Conservation (phyloP, 1,140 invertebrate genomes). For the Diorhabda elongata region DNA sequence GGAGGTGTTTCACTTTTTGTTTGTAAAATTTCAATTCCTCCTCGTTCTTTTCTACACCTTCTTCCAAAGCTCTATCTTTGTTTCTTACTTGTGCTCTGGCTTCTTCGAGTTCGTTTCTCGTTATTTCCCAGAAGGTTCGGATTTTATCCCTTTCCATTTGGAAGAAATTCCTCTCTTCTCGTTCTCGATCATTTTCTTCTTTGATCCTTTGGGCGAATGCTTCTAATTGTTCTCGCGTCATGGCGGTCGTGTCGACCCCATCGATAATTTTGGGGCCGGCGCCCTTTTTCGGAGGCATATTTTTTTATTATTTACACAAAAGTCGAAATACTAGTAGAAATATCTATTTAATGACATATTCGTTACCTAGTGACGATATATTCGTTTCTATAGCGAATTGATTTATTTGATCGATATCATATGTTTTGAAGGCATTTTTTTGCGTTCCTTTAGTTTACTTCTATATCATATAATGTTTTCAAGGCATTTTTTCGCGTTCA, state of each 20-base stretch:
- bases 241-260: conserved; percentile 86
- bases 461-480: too few species aligned
- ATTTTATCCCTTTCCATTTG: conserved; percentile 93
- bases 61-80: conserved; percentile 85
- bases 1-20: conserved; percentile 88
- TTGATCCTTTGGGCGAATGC: conserved; percentile 81
- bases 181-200: conserved; percentile 87
- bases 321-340: neutral
- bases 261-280: conserved; percentile 65
- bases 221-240: conserved; percentile 90
- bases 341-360: neutral
- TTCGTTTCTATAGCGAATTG: too few species aligned
- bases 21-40: conserved; percentile 82
- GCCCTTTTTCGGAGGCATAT: conserved; percentile 37
- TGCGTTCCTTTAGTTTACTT: too few species aligned
- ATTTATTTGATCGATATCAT: too few species aligned
- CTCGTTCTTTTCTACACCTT: conserved; percentile 80
- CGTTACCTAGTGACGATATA: neutral
- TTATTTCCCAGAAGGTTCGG: conserved; percentile 91
- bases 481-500: too few species aligned
- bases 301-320: conserved; percentile 1
- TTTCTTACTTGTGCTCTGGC: conserved; percentile 67
- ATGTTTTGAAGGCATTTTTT: too few species aligned
- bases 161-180: conserved; percentile 93
- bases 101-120: conserved; percentile 78